A percentile compares a stretch with the other conserved stretches of the same genome.
Conservation (phyloP, 2,797 vertebrate species). For the Typhlichthys eigenmanni region DNA sequence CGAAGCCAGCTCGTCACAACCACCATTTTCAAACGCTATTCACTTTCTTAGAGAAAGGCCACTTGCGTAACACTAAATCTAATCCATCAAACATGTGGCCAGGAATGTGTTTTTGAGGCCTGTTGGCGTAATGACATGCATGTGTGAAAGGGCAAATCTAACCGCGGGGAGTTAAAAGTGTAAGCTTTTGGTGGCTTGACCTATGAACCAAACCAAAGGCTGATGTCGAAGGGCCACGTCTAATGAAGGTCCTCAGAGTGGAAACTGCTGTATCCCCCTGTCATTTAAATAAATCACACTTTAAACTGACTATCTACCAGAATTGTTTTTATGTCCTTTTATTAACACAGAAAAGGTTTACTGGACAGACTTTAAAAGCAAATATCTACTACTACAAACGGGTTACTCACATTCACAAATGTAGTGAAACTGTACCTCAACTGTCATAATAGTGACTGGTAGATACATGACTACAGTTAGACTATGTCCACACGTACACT, state of each 20-base stretch:
- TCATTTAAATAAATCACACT: constrained; percentile 57
- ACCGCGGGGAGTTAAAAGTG: constrained; percentile 54
- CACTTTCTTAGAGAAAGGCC: constrained; percentile 39
- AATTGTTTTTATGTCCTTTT: constrained; percentile 27
- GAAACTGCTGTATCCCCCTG: constrained; percentile 40
- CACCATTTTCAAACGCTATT: constrained; percentile 52
- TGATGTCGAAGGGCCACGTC: constrained; percentile 50
- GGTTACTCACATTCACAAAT: constrained; percentile 8
- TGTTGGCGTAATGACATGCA: constrained; percentile 69
- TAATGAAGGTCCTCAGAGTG: constrained; percentile 64
- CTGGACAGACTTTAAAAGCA: constrained; percentile 16
- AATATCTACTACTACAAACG: neutral
- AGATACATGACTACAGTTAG: too few relatives aligned
- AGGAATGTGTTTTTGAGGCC: constrained; percentile 58
- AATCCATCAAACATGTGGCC: constrained; percentile 65
- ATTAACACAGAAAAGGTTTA: constrained; percentile 34
- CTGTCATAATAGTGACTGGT: too few relatives aligned
- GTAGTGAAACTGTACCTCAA: too few relatives aligned
- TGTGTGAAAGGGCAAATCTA: constrained; percentile 62
- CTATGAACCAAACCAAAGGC: constrained; percentile 61
- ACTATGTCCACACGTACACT: too few relatives aligned
- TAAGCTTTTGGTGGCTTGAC: constrained; percentile 63
- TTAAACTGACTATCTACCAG: constrained; percentile 50
- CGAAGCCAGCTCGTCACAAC: constrained; percentile 52
- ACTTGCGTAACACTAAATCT: constrained; percentile 61